Conservation (phyloP, 2,113 vertebrate genomes). For the Nanger granti region DNA sequence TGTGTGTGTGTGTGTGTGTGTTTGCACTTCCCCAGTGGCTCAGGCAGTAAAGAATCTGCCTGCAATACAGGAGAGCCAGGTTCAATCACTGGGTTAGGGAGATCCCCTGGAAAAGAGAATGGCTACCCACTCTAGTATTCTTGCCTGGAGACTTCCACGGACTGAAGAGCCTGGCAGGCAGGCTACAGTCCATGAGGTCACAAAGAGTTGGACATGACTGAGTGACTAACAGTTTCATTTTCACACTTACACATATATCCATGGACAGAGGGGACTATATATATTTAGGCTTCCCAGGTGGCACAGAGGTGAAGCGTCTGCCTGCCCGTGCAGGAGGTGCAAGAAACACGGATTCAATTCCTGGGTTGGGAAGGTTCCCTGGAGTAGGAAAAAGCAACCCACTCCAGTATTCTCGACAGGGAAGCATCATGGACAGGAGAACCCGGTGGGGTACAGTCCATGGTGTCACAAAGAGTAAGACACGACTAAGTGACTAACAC, state of each 20-base stretch:
- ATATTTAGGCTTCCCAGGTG: background rate
- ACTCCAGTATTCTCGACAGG: background rate
- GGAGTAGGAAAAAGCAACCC: background rate
- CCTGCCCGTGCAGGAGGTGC: background rate
- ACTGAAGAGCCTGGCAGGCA: background rate
- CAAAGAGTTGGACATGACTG: background rate
- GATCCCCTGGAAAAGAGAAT: background rate
- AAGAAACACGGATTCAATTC: background rate
- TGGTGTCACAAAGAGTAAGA: background rate
- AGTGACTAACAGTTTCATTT: background rate
- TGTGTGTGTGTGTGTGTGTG: too few species aligned
- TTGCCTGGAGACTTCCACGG: background rate
- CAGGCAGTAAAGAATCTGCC: background rate
- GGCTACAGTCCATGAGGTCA: background rate
- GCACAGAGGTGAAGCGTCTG: background rate
- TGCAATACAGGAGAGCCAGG: background rate
- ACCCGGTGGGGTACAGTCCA: background rate
- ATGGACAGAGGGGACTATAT: background rate
- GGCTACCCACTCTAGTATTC: background rate
- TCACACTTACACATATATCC: background rate
- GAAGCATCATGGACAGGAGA: background rate
- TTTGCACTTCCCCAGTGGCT: accelerated
- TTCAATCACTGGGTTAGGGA: background rate
- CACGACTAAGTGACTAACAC: background rate
- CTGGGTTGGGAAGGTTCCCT: background rate